A percentile compares a stretch with the other conserved stretches of the same genome.
phyloP scores from a whole-genome alignment of 2,888 invertebrate species.

The Synanthedon myopaeformis region DNA sequence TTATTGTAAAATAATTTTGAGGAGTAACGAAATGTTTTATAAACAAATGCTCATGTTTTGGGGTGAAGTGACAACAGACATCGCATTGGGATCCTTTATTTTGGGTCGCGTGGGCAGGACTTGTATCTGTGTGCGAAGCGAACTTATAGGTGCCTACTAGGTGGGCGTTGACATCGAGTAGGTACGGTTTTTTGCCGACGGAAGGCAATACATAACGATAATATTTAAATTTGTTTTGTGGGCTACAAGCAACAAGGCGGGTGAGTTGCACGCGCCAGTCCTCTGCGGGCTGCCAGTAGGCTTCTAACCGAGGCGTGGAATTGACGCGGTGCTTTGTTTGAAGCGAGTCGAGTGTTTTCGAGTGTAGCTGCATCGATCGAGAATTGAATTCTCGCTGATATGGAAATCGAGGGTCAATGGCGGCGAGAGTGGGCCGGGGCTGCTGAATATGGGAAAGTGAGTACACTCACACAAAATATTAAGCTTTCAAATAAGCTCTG shows the following conservation, averaged over 20 bases:
- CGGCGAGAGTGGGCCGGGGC: constrained; percentile 63
- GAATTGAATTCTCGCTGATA: constrained; percentile 27
- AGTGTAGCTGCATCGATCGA: constrained; percentile 64
- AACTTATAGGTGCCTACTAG: constrained; percentile 17
- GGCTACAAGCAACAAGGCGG: constrained; percentile 34
- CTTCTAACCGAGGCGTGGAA: constrained; percentile 39
- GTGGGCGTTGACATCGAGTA: constrained; percentile 62
- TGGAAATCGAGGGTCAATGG: constrained; percentile 67
- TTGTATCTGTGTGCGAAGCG: constrained; percentile 36
- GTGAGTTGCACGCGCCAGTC: constrained; percentile 6
- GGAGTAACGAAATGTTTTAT: too few relatives aligned
- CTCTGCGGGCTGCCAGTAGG: constrained; percentile 31
- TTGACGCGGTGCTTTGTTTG: constrained; percentile 35
- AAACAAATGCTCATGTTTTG: too few relatives aligned
- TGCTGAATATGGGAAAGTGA: constrained; percentile 65
- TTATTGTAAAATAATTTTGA: too few relatives aligned
- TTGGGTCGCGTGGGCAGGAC: constrained; percentile 35
- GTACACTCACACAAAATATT: constrained; percentile 11
- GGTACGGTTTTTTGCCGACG: constrained; percentile 52
- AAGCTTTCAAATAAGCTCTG: too few relatives aligned
- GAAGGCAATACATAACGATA: constrained; percentile 55
- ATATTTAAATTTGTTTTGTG: constrained; percentile 46
- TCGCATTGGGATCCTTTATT: too few relatives aligned
- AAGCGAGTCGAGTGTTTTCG: constrained; percentile 33
- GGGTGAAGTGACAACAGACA: too few relatives aligned